Percentiles rank a stretch among this genome's conserved stretches.
phyloP scores from a whole-genome alignment of 2,888 invertebrate species.

The Melinaea marsaeus region DNA sequence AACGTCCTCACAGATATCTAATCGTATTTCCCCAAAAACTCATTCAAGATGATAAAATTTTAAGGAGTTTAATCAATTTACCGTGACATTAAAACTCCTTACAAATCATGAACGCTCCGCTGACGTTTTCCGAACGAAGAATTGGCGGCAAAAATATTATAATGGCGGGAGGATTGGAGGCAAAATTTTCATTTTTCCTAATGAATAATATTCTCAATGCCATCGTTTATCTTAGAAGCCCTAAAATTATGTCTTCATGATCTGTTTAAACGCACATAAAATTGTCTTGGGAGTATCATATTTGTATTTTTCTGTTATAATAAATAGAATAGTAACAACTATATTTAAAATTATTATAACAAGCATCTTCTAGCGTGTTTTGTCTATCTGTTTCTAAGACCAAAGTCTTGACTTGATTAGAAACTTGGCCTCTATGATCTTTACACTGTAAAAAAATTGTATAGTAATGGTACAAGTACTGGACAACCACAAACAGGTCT shows the following conservation, averaged over 20 bases:
- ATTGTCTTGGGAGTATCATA: not conserved
- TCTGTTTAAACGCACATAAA: slow-evolving; percentile 25
- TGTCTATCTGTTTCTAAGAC: no score
- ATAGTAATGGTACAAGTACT: slow-evolving; percentile 20
- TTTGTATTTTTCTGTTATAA: no score
- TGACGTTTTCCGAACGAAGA: slow-evolving; percentile 18
- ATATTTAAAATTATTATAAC: no score
- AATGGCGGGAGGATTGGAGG: slow-evolving; percentile 12
- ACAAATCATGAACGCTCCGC: slow-evolving; percentile 15
- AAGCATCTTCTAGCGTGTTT: no score
- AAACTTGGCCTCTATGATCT: no score
- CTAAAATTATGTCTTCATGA: slow-evolving; percentile 40
- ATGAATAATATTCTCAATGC: slow-evolving; percentile 57
- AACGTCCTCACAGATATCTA: slow-evolving; percentile 31
- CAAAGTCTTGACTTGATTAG: no score
- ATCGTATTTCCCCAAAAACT: slow-evolving; percentile 24
- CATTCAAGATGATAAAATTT: slow-evolving; percentile 31
- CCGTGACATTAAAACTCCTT: slow-evolving; percentile 13
- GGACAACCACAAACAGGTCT: slow-evolving; percentile 41
- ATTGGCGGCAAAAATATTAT: slow-evolving; percentile 45
- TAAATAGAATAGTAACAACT: no score
- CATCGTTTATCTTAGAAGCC: slow-evolving; percentile 64
- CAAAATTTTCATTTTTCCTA: slow-evolving; percentile 50
- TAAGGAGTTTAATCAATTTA: slow-evolving; percentile 30
- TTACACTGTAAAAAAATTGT: not conserved